A percentile compares a stretch with the other conserved stretches of the same genome.
These are phyloP conservation scores for Spilosoma lubricipeda DNA, from an alignment of 2,888 invertebrate genomes.

Conservation along the genomic window DNA sequence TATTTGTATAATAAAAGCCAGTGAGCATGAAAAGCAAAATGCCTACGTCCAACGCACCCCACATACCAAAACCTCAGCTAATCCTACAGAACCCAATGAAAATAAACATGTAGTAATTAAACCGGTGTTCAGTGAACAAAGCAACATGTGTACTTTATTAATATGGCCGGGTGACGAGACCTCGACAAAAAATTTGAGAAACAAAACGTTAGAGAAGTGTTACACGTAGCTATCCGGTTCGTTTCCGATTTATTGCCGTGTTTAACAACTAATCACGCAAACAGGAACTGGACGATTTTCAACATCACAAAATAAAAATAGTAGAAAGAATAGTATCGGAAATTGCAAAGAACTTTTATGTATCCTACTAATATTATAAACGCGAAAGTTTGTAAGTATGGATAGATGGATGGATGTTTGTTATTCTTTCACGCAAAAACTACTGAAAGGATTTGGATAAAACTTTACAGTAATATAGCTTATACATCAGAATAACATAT, in stretches of 20 bases:
- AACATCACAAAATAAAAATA: background rate
- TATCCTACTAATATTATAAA: no score
- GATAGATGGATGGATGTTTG: no score
- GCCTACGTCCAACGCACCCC: slow-evolving; percentile 7
- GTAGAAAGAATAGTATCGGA: background rate
- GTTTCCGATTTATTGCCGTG: background rate
- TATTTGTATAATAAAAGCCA: background rate
- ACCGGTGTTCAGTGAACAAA: slow-evolving; percentile 25
- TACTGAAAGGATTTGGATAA: no score
- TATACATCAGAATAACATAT: no score
- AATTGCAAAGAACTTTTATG: background rate
- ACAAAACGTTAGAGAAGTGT: slow-evolving; percentile 9
- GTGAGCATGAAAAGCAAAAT: slow-evolving; percentile 2
- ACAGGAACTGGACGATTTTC: background rate
- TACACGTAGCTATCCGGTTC: slow-evolving; percentile 8
- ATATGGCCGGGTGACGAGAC: slow-evolving; percentile 23
- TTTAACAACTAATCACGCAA: background rate
- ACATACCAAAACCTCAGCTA: slow-evolving; percentile 12
- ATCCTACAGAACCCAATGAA: slow-evolving; percentile 27
- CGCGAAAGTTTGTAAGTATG: no score
- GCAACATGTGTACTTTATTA: slow-evolving; percentile 27
- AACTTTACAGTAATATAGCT: no score
- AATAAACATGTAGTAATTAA: slow-evolving; percentile 33
- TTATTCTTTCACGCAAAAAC: no score
- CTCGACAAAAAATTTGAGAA: slow-evolving; percentile 18